Conservation (phyloP, 2,113 vertebrate genomes). For the Orientallactaga bullata region DNA sequence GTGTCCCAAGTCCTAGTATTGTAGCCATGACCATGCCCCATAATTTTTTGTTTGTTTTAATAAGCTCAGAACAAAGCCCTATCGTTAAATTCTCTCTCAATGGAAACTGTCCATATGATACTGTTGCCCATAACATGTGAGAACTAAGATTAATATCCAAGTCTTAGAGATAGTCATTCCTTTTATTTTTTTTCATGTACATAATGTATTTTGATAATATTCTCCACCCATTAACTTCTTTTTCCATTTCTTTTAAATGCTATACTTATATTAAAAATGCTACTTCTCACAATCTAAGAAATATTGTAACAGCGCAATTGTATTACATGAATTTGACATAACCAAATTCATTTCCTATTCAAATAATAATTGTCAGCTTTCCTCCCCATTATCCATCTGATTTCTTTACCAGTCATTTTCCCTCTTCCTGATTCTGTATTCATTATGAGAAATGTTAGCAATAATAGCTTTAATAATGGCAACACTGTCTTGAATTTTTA, state of each 20-base stretch:
- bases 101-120: background rate
- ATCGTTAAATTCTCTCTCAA: background rate
- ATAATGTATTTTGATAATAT: too few relatives aligned
- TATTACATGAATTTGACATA: constrained; percentile 27
- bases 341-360: constrained; percentile 56
- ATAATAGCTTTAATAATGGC: constrained; percentile 76
- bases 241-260: constrained; percentile 35
- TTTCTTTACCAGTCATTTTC: background rate
- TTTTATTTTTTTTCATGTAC: background rate
- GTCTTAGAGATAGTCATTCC: constrained; percentile 1
- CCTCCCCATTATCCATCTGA: constrained; percentile 1
- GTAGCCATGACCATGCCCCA: too few relatives aligned
- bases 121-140: background rate
- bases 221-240: too few relatives aligned
- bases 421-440: constrained; percentile 60
- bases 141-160: constrained; percentile 4
- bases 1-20: background rate
- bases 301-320: constrained; percentile 55
- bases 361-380: constrained; percentile 52
- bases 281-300: constrained; percentile 32
- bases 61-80: background rate
- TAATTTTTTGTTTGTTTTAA: background rate
- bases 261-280: constrained; percentile 48
- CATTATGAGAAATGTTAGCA: constrained; percentile 69
- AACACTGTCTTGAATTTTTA: constrained; percentile 71